Evolutionary conservation across 92 coral and sea anemone species (phyloP).

Genomic region (Porites cylindrica): DNA sequence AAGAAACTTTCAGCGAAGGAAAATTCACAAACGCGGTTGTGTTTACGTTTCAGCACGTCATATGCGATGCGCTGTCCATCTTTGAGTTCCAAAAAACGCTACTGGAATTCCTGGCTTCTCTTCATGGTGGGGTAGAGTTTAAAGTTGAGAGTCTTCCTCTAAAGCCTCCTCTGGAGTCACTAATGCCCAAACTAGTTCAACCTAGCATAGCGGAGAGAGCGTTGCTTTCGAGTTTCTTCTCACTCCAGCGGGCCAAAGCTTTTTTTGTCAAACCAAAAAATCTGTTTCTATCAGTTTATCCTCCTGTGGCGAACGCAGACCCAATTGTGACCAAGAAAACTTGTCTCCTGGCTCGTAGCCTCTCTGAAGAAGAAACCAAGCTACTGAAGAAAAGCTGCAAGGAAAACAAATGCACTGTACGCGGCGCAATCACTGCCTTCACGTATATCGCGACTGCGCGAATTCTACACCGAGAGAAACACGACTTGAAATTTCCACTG

Average conservation of each 20-base stretch:
- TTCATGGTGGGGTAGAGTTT: constrained; percentile 32
- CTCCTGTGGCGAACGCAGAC: constrained; percentile 36
- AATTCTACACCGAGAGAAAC: constrained; percentile 20
- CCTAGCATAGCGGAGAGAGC: constrained; percentile 19
- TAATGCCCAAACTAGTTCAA: constrained; percentile 6
- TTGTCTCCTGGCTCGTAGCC: constrained; percentile 28
- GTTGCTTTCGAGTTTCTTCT: constrained; percentile 20
- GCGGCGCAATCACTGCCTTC: constrained; percentile 56
- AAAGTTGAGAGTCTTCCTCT: constrained; percentile 41
- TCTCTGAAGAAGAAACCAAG: constrained; percentile 49
- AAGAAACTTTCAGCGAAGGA: constrained; percentile 19
- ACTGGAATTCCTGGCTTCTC: constrained; percentile 3
- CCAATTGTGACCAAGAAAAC: constrained; percentile 51
- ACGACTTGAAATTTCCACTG: constrained; percentile 5
- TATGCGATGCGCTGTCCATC: constrained; percentile 45
- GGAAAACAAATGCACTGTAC: constrained; percentile 55
- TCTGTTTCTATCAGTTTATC: constrained; percentile 28
- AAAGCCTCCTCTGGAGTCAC: constrained; percentile 20
- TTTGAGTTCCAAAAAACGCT: constrained; percentile 35
- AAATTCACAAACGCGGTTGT: constrained; percentile 41
- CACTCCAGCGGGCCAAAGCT: constrained; percentile 12
- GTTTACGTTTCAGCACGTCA: constrained; percentile 47
- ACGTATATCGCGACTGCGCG: constrained; percentile 41
- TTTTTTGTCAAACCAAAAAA: constrained; percentile 38
- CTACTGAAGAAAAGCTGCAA: constrained; percentile 34